Evolutionary conservation across 1,140 invertebrate species (phyloP), one percentile per base, ranked within the genome.

Genomic region (Sminthurides bifidus): DNA sequence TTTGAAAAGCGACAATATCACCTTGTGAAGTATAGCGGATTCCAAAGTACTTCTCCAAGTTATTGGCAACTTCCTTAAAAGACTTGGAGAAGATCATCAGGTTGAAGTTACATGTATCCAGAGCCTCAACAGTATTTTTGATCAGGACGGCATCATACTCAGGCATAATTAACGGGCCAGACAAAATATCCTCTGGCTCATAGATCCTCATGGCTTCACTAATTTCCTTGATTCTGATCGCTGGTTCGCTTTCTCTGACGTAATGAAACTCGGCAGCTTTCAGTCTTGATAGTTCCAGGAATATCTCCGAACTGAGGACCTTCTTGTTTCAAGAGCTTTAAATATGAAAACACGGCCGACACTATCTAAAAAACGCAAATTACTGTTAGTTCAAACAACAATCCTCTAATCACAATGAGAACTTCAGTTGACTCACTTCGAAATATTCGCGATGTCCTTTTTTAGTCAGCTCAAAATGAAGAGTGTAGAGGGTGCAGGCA

Each of bases 191-290:
- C 8, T 49, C 46, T 31, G 46, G 3, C 24, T 6, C 6, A 19
- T 49, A 49, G 35, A 49, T 35, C 29, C 46, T 19, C 46, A 49
- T 49, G 35, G 4, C 21, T 49, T 49, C 46, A 49, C 46, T 49
- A 8, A 49, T 3, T 33, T 49, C 46, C 21, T 49, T 49, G 27
- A 49, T 49, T 33, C 46, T 27, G 14, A 49, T 31, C 26, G 5
- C 27, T 10, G 29, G 3, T 12, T 49, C 46, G n/a, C 17, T 24
- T 14, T 49, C 46, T 19, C 27, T 5, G 4, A 49, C 12, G 19
- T 31, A 49, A 31, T 49, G 46, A 49, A 49, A 49, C 17, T 49
- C 46, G 29, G 35, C 35, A 17, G 46, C 10, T 35, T 49, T 49
- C n/a, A 49, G 15, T 33, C 35, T 49, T 19, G 31, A 30, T 19